These are phyloP conservation scores for Pterostichus madidus DNA, from an alignment of 2,888 invertebrate genomes.

Conservation along the genomic window DNA sequence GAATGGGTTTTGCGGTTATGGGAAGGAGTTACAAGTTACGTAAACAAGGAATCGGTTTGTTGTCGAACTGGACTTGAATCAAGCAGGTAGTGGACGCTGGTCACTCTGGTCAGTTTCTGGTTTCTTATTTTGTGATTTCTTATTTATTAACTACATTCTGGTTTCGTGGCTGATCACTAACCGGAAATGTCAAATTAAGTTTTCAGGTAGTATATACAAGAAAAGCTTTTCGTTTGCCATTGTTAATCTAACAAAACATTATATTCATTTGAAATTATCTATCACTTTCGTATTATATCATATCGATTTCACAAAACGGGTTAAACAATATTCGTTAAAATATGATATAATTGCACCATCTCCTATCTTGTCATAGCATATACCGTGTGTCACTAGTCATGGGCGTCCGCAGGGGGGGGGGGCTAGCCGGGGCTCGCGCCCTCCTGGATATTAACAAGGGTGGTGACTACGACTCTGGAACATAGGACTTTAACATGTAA, in stretches of 20 bases:
- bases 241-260: not conserved
- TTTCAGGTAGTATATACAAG: not conserved
- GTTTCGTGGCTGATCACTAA: slow-evolving; percentile 13
- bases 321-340: too few species aligned
- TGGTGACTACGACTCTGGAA: too few species aligned
- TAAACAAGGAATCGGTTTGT: slow-evolving; percentile 25
- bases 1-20: slow-evolving; percentile 22
- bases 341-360: too few species aligned
- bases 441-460: too few species aligned
- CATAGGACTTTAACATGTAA: too few species aligned
- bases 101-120: slow-evolving; percentile 39
- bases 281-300: too few species aligned
- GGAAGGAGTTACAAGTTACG: slow-evolving; percentile 27
- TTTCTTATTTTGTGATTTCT: slow-evolving; percentile 23
- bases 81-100: slow-evolving; percentile 39
- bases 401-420: too few species aligned
- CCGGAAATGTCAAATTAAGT: slow-evolving; percentile 21
- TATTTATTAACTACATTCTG: slow-evolving; percentile 23
- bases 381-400: too few species aligned
- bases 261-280: too few species aligned
- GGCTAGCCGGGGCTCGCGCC: too few species aligned
- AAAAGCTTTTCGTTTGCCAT: not conserved
- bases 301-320: too few species aligned
- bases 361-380: too few species aligned
- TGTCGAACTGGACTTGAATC: not conserved